Evolutionary conservation across 2,888 invertebrate species (phyloP).

Genomic region (Noctua pronuba): DNA sequence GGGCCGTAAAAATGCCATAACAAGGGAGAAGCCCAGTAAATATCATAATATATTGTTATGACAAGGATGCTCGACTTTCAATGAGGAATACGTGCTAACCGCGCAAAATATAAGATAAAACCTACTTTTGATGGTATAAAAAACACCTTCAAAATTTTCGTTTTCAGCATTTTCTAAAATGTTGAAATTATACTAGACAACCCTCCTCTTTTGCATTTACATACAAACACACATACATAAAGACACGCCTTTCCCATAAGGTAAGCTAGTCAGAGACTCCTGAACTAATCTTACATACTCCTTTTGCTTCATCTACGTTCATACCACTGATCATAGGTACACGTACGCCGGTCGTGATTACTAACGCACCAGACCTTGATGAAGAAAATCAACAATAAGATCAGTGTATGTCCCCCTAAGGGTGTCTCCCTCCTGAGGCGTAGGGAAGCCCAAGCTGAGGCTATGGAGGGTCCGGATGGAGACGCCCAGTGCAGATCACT

Average conservation of each 20-base stretch:
- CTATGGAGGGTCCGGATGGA: too few relatives aligned
- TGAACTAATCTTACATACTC: neutral
- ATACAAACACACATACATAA: neutral
- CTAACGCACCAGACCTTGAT: too few relatives aligned
- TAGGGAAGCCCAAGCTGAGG: too few relatives aligned
- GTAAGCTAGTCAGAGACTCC: neutral
- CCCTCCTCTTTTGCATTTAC: neutral
- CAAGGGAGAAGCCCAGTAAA: constrained; percentile 12
- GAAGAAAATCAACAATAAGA: too few relatives aligned
- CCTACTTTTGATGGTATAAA: neutral
- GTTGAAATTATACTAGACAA: neutral
- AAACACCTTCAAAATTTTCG: neutral
- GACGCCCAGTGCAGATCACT: too few relatives aligned
- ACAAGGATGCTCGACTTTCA: constrained; percentile 48
- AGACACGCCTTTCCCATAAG: too few relatives aligned
- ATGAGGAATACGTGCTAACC: constrained; percentile 18
- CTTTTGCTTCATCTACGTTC: too few relatives aligned
- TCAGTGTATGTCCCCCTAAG: too few relatives aligned
- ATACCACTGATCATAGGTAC: too few relatives aligned
- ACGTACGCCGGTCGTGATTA: too few relatives aligned
- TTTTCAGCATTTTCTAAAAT: constrained; percentile 20
- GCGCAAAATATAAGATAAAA: neutral
- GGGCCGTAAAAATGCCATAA: constrained; percentile 49
- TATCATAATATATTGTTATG: constrained; percentile 50
- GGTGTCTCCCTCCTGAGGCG: too few relatives aligned